Base-by-base conservation (phyloP, 2,888 invertebrate genomes). In the Lamproptera curius region DNA sequence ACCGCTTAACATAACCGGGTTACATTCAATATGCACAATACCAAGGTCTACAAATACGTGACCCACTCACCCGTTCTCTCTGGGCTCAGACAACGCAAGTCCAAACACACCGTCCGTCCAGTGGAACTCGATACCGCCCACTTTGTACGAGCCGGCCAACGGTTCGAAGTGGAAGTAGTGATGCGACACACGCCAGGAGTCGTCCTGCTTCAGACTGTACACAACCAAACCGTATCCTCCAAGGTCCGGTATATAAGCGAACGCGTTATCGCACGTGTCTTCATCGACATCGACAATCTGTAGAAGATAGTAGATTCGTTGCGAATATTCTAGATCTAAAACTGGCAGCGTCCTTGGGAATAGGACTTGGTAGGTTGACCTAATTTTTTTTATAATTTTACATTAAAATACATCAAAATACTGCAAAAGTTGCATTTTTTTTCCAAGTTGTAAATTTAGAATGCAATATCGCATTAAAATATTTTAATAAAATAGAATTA, bases 141-240 rank as follows among this genome's bases (percentile, higher is more conserved):
- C 91, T 59, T 92, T 92, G 73, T 93, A 93, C 56, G 94, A 91
- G 1, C 95, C 95, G 62, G 90, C 83, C 15, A 95, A 75, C 0
- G 95, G 95, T 67, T 95, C 95, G 59, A 95, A 94, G 75, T 94
- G 91, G 91, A 95, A 95, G 81, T 90, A 95, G 67, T 95, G 94
- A 67, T 95, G 95, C 51, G 92, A 85, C 20, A 95, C 90, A 34
- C 95, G 89, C 92, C 95, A 95, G 0, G 95, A 94, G 50, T 92
- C 91, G 64, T 95, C 89, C 23, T 92, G 89, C 28, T 91, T 91
- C 61, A 92, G 85, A 37, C 93, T 93, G 76, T 95, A 95, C 0
- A 95, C 95, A 1, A 95, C 90, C 2, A 95, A 76, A 1, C 93
- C 94, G 62, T 93, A 94, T 0, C 89, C 93, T 14, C 93, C 92